Evolutionary conservation across 2,888 invertebrate genomes (phyloP).

Genomic region (Dorcus hopei): DNA sequence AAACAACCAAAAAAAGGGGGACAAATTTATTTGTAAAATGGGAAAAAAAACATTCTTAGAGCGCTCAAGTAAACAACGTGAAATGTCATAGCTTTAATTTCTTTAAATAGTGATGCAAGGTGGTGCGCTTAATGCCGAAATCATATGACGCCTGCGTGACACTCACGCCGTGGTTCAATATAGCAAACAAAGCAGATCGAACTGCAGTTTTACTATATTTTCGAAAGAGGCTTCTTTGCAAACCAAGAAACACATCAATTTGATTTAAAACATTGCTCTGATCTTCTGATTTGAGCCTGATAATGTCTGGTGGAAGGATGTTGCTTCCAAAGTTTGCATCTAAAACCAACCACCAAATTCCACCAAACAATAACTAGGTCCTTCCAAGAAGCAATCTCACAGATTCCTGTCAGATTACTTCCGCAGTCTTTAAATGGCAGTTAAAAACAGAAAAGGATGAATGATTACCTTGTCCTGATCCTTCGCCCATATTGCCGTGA

Average conservation of each 20-base stretch:
- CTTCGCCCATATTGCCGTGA: conserved; percentile 66
- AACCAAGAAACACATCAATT: conserved; percentile 26
- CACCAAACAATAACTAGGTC: conserved; percentile 34
- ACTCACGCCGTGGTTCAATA: conserved; percentile 52
- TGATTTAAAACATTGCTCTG: conserved; percentile 12
- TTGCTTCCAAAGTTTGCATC: conserved; percentile 28
- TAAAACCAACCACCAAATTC: conserved; percentile 35
- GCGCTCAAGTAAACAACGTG: not conserved
- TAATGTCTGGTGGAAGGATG: conserved; percentile 34
- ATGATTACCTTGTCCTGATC: conserved; percentile 68
- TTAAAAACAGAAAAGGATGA: not conserved
- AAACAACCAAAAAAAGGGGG: conserved; percentile 10
- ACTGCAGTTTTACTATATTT: conserved; percentile 52
- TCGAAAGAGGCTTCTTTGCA: conserved; percentile 30
- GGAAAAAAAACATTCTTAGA: not conserved
- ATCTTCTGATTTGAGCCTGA: conserved; percentile 14
- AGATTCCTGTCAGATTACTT: not conserved
- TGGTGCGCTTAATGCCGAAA: conserved; percentile 55
- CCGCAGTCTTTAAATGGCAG: not conserved
- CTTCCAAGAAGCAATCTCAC: conserved; percentile 10
- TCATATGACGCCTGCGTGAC: conserved; percentile 53
- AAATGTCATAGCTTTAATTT: conserved; percentile 33
- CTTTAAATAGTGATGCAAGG: conserved; percentile 55
- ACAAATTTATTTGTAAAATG: not conserved
- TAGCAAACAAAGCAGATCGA: conserved; percentile 51